Evolutionary conservation across 1,140 invertebrate genomes (phyloP), one percentile per base, ranked within the genome.

Genomic region (Drosophila arizonae): DNA sequence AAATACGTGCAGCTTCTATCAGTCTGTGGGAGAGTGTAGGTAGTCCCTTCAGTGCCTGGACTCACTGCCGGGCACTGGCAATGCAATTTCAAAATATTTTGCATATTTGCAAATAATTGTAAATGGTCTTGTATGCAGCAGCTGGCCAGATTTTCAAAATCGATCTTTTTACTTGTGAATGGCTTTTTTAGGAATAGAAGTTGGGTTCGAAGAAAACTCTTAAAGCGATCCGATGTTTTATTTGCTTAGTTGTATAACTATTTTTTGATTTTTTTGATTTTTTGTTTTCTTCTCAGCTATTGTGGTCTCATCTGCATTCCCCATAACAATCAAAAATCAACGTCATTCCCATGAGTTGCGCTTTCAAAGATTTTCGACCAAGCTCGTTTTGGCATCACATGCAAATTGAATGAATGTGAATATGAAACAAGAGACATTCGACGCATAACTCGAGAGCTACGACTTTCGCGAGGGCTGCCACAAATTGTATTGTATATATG

Each of bases 91-190:
- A 10, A 86, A 81, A 78, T 85, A 67, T 77, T 76, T 85, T 76
- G 78, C 81, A 81, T 86, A 86, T 76, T 17, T 85, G 77, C 52
- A 78, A 85, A 74, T 81, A 85, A 85, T 77, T 86, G 81, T 67
- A 75, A 77, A 69, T 71, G 66, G 52, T 65, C 46, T 56, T 61
- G n/a, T 66, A 33, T 72, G 75, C 63, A 68, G 41, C 45, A 55
- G 48, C 66, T 51, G 46, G 57, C 30, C 46, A 65, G 55, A 55
- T 56, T 71, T 52, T 26, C 3, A 4, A 21, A 5, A 26, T 11
- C 24, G 46, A 24, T 48, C 1, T 39, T 39, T 39, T 3, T 39
- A 11, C 36, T 11, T 11, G 36, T 39, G 36, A 39, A 2, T 39
- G 36, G 36, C 6, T 11, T 39, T 11, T 39, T 39, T 39, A 11